These are phyloP conservation scores for Isichthys henryi DNA, from an alignment of 2,113 vertebrate species.

Conservation along the genomic window DNA sequence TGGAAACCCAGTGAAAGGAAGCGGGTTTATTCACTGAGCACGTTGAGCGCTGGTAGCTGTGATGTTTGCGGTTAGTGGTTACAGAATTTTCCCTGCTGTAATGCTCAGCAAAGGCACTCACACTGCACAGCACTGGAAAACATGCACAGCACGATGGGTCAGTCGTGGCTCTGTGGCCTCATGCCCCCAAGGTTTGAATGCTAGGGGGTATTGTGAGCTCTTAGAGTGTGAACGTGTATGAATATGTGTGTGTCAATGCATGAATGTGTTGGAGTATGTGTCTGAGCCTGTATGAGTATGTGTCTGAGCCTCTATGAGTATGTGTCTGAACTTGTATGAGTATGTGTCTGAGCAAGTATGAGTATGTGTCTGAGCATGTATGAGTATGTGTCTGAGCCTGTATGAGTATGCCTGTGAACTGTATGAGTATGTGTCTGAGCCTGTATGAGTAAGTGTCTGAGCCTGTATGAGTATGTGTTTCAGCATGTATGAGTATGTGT, in stretches of 20 bases:
- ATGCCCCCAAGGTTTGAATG: background rate
- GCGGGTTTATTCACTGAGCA: background rate
- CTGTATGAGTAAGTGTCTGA: too few relatives aligned
- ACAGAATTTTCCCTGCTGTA: background rate
- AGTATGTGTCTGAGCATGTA: too few relatives aligned
- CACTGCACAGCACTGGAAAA: background rate
- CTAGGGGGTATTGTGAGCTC: background rate
- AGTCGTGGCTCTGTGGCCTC: background rate
- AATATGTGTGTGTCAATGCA: background rate
- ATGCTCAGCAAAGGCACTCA: background rate
- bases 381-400: background rate
- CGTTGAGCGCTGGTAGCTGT: background rate
- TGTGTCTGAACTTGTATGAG: too few relatives aligned
- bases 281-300: background rate
- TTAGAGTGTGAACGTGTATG: background rate
- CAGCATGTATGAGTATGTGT: background rate
- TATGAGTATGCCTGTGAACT: too few relatives aligned
- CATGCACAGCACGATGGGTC: background rate
- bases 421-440: background rate
- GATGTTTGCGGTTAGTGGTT: background rate
- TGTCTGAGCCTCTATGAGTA: too few relatives aligned
- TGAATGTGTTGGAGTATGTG: background rate
- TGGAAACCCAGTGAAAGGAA: background rate
- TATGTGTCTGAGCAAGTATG: background rate
- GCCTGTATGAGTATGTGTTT: background rate